Evolutionary conservation across 2,113 vertebrate species (phyloP), one percentile per base, ranked within the genome.

Genomic region (Chloropsis cyanopogon): DNA sequence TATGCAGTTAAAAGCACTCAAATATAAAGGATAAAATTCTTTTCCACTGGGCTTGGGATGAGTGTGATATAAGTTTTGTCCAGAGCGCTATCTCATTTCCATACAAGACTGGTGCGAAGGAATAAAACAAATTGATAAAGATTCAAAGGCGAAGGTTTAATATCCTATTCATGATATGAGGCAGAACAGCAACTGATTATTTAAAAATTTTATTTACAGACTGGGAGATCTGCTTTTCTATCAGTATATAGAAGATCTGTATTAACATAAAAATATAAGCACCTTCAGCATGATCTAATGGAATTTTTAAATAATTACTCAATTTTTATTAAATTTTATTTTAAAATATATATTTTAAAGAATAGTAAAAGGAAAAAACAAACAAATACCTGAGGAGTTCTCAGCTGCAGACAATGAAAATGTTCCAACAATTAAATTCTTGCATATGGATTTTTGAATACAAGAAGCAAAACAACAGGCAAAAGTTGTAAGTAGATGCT

Each of bases 1-100:
- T 49, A n/a, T 69, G 37, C 28, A 69, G 24, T 33, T 88, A 41
- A 63, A 61, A 83, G 5, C 4, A 19, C 23, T 13, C 82, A 60
- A 46, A 52, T 4, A 39, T 3, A 44, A 6, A 5, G 6, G 5
- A 22, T 47, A 3, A 56, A 4, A 0, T 12, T 37, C 15, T 57
- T 86, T 95, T 37, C 16, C 1, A 11, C 49, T 69, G 50, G 44
- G 22, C 18, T 60, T 52, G 14, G 14, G 6, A 12, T 80, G 14
- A 85, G 2, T 53, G 19, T 73, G 52, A 79, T 79, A 16, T 50
- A 37, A 37, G 2, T 66, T 88, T 91, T 60, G 6, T 15, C 9
- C 13, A 46, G 39, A 60, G 54, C 75, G 11, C 10, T 4, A 59
- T 60, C 11, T 77, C 7, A 77, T 82, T 90, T 68, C 39, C 23